These are phyloP conservation scores for Drosophila barbarae DNA, from an alignment of 2,888 invertebrate species.

Conservation along the genomic window DNA sequence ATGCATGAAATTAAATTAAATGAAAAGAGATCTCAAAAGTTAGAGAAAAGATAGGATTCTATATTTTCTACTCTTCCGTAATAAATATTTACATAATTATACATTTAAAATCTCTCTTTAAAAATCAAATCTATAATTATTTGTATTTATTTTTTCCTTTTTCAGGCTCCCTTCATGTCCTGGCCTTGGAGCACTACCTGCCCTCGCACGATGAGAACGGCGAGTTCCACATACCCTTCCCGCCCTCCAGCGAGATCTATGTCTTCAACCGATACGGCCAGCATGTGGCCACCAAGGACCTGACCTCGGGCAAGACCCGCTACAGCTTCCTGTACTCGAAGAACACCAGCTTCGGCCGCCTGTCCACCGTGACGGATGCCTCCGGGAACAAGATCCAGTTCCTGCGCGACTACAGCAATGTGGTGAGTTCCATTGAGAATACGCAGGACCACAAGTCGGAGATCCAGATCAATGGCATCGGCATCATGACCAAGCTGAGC, in stretches of 20 bases:
- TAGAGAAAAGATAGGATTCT: not conserved
- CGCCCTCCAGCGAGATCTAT: constrained; percentile 95
- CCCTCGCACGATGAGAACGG: constrained; percentile 93
- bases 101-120: not conserved
- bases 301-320: constrained; percentile 95
- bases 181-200: constrained; percentile 91
- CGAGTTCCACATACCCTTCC: constrained; percentile 95
- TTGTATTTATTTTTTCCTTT: constrained; percentile 26
- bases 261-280: constrained; percentile 97
- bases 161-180: constrained; percentile 88
- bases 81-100: not conserved
- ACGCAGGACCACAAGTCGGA: constrained; percentile 96
- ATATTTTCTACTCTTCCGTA: no score
- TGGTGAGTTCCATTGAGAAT: constrained; percentile 95
- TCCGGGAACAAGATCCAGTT: constrained; percentile 96
- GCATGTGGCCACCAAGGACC: constrained; percentile 95
- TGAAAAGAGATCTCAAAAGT: no score
- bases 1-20: no score
- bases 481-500: constrained; percentile 91
- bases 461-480: constrained; percentile 94
- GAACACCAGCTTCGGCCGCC: constrained; percentile 95
- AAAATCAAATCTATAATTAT: not conserved
- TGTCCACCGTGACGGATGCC: constrained; percentile 95
- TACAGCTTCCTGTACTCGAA: constrained; percentile 98
- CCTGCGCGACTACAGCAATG: constrained; percentile 93